Evolutionary conservation across 2,888 invertebrate genomes (phyloP).

Genomic region (Caenorhabditis drosophilae): DNA sequence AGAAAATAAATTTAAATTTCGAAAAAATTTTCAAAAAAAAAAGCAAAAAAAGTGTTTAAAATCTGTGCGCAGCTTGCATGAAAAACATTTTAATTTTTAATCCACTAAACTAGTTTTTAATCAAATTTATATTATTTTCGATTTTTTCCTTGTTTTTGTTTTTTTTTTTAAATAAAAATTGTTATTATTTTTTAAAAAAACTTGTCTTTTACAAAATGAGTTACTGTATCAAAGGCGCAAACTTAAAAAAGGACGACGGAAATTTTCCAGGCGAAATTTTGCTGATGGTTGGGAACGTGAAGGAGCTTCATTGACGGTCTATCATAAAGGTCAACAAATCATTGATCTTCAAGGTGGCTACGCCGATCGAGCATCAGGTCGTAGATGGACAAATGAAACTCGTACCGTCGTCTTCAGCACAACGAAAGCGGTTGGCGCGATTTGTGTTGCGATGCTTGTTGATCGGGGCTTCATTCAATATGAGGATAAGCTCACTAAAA

Average conservation of each 20-base stretch:
- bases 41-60: too few relatives aligned
- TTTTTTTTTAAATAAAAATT: too few relatives aligned
- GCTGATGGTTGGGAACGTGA: slow-evolving; percentile 69
- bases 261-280: slow-evolving; percentile 64
- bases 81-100: too few relatives aligned
- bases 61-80: too few relatives aligned
- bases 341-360: slow-evolving; percentile 69
- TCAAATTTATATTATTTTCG: too few relatives aligned
- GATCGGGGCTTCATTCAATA: slow-evolving; percentile 69
- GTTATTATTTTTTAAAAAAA: too few relatives aligned
- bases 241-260: background rate
- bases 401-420: slow-evolving; percentile 65
- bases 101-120: too few relatives aligned
- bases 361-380: slow-evolving; percentile 47
- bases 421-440: slow-evolving; percentile 66
- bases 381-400: slow-evolving; percentile 63
- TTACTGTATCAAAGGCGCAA: too few relatives aligned
- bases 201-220: too few relatives aligned
- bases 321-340: slow-evolving; percentile 70
- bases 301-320: slow-evolving; percentile 71
- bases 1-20: background rate
- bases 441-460: slow-evolving; percentile 68
- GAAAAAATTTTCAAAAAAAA: too few relatives aligned
- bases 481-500: slow-evolving; percentile 68
- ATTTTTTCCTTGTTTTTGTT: too few relatives aligned